Percentiles rank a stretch among this genome's conserved stretches.
phyloP scores from a whole-genome alignment of 2,113 vertebrate species.

The Rattus norvegicus region GRCr8 NC_086026.1:111590001-111590500 shows the following conservation, averaged over 20 bases:
- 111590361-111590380: not conserved
- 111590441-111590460: not conserved
- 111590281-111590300: not conserved
- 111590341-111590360: not conserved
- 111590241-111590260: not conserved
- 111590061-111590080: fast-evolving
- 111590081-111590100: not conserved
- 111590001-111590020: not conserved
- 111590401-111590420: not conserved
- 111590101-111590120: not conserved
- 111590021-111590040: not conserved
- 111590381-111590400: not conserved
- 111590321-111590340: not conserved
- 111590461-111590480: not conserved
- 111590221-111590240: not conserved
- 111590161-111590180: not conserved
- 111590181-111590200: not conserved
- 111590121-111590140: too few species aligned
- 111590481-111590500: fast-evolving
- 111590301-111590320: not conserved
- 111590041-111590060: not conserved
- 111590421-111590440: not conserved
- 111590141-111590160: not conserved
- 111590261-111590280: not conserved
- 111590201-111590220: not conserved